A percentile compares a stretch with the other conserved stretches of the same genome.
These are phyloP conservation scores for Rhabdomys dilectus DNA, from an alignment of 2,113 vertebrate genomes.

Conservation along the genomic window DNA sequence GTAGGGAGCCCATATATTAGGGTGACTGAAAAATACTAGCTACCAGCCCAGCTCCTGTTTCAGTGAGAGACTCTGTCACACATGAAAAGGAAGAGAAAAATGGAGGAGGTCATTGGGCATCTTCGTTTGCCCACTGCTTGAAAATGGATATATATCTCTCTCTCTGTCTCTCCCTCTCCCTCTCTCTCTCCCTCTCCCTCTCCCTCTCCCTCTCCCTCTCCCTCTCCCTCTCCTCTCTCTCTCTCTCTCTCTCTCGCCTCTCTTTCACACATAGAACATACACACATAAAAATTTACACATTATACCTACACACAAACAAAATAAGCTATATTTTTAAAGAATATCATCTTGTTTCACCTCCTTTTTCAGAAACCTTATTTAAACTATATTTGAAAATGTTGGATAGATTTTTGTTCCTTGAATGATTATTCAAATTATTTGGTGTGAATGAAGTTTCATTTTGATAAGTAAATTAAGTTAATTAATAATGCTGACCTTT, in stretches of 20 bases:
- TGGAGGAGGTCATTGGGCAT: background rate
- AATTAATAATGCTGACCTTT: background rate
- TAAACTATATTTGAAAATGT: background rate
- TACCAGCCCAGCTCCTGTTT: background rate
- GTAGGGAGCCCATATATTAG: background rate
- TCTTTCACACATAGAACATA: no score
- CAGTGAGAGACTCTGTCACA: background rate
- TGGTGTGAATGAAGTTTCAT: background rate
- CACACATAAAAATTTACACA: background rate
- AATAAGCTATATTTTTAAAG: background rate
- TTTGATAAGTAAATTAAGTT: conserved; percentile 52
- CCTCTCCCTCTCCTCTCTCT: no score
- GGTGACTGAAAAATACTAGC: background rate
- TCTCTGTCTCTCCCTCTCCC: no score
- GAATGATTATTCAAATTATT: background rate
- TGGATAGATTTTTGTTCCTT: background rate
- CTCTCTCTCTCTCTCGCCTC: background rate
- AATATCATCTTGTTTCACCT: background rate
- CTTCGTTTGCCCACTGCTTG: background rate
- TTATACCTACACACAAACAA: background rate
- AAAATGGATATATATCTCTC: background rate
- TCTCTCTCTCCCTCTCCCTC: no score
- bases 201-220: background rate
- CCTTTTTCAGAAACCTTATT: background rate
- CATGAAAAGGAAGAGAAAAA: background rate